Percentiles rank a stretch among this genome's conserved stretches.
Evolutionary conservation across 2,888 invertebrate species (phyloP).

Genomic region (Piscicola geometra): DNA sequence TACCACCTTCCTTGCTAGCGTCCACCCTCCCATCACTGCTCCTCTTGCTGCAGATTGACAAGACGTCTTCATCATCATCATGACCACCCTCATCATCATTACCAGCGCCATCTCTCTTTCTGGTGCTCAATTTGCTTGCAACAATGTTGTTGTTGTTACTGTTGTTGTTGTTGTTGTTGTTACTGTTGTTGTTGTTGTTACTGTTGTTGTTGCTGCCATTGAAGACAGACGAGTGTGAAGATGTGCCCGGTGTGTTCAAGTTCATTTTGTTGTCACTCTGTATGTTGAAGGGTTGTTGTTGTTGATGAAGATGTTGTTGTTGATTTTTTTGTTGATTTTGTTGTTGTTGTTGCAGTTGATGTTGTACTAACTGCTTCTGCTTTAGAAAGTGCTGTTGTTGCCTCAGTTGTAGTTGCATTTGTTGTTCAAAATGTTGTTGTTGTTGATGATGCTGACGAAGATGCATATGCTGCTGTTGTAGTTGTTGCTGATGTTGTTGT

Average conservation of each 20-base stretch:
- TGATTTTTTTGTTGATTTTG: not conserved
- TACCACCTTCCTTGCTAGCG: too few relatives aligned
- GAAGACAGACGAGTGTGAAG: too few relatives aligned
- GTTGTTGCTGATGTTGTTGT: slow-evolving; percentile 12
- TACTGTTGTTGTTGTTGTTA: too few relatives aligned
- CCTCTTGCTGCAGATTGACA: too few relatives aligned
- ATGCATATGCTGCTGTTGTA: slow-evolving; percentile 14
- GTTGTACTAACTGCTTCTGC: not conserved
- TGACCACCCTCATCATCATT: slow-evolving; percentile 3
- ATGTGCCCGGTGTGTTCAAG: not conserved
- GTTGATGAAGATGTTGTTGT: not conserved
- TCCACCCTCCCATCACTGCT: too few relatives aligned
- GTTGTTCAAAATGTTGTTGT: not conserved
- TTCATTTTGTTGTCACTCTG: not conserved
- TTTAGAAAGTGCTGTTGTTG: not conserved
- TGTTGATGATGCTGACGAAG: not conserved
- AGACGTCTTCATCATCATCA: too few relatives aligned
- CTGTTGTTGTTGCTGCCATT: too few relatives aligned
- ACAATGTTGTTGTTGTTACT: not conserved
- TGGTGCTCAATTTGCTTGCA: not conserved
- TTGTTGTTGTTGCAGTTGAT: slow-evolving; percentile 12
- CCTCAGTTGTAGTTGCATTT: too few relatives aligned
- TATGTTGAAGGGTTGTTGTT: not conserved
- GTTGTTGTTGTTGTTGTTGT: too few relatives aligned
- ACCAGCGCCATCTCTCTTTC: not conserved